Percentiles rank a stretch among this genome's conserved stretches.
Conservation (phyloP, 2,888 invertebrate species). For the Marronus borbonicus region DNA sequence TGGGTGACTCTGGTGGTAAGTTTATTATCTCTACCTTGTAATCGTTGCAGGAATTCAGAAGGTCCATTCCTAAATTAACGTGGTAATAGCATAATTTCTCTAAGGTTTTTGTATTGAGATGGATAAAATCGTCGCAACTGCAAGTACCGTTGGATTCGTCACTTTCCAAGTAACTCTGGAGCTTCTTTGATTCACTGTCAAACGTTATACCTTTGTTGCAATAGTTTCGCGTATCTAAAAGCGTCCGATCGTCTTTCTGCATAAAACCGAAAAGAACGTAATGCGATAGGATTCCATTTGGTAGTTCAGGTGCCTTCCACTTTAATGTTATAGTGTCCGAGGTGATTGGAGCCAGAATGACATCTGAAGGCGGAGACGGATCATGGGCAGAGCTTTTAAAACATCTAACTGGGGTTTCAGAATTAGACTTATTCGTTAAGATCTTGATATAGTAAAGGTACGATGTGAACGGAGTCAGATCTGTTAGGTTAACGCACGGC, state of each 20-base stretch:
- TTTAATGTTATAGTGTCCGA: constrained; percentile 69
- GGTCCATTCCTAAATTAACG: constrained; percentile 9
- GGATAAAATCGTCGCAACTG: constrained; percentile 20
- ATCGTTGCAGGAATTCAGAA: constrained; percentile 14
- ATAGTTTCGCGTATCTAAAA: constrained; percentile 59
- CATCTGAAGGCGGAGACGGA: constrained; percentile 69
- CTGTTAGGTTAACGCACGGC: constrained; percentile 63
- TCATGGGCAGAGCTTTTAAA: constrained; percentile 77
- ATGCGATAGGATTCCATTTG: constrained; percentile 65
- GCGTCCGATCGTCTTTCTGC: constrained; percentile 57
- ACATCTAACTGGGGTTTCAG: constrained; percentile 75
- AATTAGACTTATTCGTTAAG: constrained; percentile 66
- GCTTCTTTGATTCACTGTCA: constrained; percentile 6
- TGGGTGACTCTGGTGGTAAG: background rate
- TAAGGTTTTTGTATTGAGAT: background rate
- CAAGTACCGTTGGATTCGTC: constrained; percentile 50
- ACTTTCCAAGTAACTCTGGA: constrained; percentile 62
- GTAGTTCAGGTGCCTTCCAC: constrained; percentile 75
- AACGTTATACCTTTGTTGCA: constrained; percentile 54
- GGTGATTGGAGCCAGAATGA: constrained; percentile 63
- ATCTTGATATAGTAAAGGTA: constrained; percentile 83
- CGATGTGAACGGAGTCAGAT: constrained; percentile 77
- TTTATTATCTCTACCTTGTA: constrained; percentile 38
- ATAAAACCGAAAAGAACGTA: constrained; percentile 67
- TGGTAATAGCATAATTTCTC: constrained; percentile 39